Evolutionary conservation across 2,888 invertebrate species (phyloP), one percentile per base, ranked within the genome.

Genomic region (Rhagonycha lutea): DNA sequence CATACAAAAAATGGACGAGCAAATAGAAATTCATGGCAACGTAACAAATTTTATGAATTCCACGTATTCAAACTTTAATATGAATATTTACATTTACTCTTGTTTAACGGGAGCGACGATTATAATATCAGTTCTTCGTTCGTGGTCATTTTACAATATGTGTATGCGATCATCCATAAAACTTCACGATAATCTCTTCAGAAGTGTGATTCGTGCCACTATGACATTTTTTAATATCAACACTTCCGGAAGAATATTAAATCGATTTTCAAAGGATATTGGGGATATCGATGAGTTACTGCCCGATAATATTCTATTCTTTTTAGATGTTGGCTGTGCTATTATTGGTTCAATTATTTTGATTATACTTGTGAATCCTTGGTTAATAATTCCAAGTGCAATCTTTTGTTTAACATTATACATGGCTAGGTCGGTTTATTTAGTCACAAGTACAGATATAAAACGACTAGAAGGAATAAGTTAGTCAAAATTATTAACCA

Each of bases 241-340:
- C 87, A 94, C 96, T 0, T 93, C 94, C 0, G 94, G 94, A 0
- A 89, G 94, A 67, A 94, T 97, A 81, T 89, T 97, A 65, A 97
- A 97, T 88, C 89, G 97, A 24, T 97, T 97, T 88, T 94, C 96
- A 0, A 97, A 97, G 86, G 97, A 97, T 83, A 94, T 96, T 90
- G 96, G 92, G 0, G 90, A 92, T 0, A 91, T 93, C 0, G 93
- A 93, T 81, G 92, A 92, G 82, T 86, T 92, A 11, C 81, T 92
- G 75, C 92, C 92, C 0, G 88, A 89, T 3, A 91, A 23, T 8
- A 24, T 65, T n/a, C 12, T 18, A 5, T 12, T 24, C 1, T 24
- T 26, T 8, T 7, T 65, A 26, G 24, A 65, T 24, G 26, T 65
- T 8, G 12, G 23, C 26, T 26, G 5, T 8, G 12, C n/a, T 26